Evolutionary conservation across 1,140 invertebrate species (phyloP).

Genomic region (Drosophila novamexicana): DNA sequence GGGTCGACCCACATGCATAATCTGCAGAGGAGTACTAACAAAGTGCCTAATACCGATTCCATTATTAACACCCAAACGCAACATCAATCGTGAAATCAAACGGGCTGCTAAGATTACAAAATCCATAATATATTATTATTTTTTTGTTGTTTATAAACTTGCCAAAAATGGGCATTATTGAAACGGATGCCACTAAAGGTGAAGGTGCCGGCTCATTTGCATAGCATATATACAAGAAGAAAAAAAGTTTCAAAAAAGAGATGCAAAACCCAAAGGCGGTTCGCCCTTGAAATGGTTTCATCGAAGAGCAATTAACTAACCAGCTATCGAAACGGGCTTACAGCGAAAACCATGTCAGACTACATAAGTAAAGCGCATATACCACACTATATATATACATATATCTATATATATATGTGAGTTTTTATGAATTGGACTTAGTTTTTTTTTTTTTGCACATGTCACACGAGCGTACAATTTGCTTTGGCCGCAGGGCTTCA

Average conservation of each 20-base stretch:
- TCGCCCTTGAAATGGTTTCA: slow-evolving; percentile 76
- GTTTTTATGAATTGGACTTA: slow-evolving; percentile 17
- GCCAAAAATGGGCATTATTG: slow-evolving; percentile 59
- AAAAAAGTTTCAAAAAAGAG: slow-evolving; percentile 25
- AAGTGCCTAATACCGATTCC: slow-evolving; percentile 30
- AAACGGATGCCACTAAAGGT: slow-evolving; percentile 61
- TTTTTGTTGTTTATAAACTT: slow-evolving; percentile 30
- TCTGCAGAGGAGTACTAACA: slow-evolving; percentile 8
- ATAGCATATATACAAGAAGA: slow-evolving; percentile 26
- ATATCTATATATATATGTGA: background rate
- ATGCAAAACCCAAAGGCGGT: slow-evolving; percentile 56
- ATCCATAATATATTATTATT: slow-evolving; percentile 7
- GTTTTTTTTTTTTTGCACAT: slow-evolving; percentile 28
- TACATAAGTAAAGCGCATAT: slow-evolving; percentile 12
- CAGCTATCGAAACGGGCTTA: slow-evolving; percentile 58
- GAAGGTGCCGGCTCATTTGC: slow-evolving; percentile 67
- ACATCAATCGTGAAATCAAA: slow-evolving; percentile 50
- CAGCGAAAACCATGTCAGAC: slow-evolving; percentile 36
- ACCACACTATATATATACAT: slow-evolving; percentile 7
- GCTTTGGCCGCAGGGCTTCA: slow-evolving; percentile 10
- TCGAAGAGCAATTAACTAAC: slow-evolving; percentile 63
- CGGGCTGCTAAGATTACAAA: slow-evolving; percentile 61
- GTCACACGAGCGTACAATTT: slow-evolving; percentile 21
- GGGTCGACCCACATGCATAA: slow-evolving; percentile 1
- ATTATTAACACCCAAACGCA: slow-evolving; percentile 49